These are phyloP conservation scores for Ariolimax columbianus DNA, from an alignment of 2,888 invertebrate genomes.

Conservation along the genomic window DNA sequence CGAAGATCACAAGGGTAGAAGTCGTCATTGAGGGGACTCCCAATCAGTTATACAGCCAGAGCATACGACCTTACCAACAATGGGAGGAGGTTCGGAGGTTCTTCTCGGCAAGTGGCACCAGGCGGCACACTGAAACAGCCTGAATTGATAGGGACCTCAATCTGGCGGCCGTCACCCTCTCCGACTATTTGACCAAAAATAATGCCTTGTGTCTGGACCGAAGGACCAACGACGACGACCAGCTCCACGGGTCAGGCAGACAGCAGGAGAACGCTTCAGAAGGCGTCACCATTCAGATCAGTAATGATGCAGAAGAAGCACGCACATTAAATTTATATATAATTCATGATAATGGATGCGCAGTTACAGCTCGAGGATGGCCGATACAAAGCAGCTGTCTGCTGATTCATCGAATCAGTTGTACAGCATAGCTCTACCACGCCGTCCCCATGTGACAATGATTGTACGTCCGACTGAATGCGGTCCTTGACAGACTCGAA, in stretches of 20 bases:
- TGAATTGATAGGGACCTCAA: no score
- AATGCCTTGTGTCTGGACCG: no score
- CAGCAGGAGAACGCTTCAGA: no score
- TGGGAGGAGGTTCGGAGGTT: conserved; percentile 27
- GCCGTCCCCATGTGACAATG: not conserved
- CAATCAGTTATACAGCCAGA: conserved; percentile 23
- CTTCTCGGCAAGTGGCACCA: not conserved
- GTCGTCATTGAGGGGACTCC: conserved; percentile 39
- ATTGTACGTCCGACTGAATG: not conserved
- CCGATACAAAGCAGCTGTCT: not conserved
- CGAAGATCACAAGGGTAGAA: conserved; percentile 55
- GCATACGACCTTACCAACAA: conserved; percentile 2
- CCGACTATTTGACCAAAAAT: no score
- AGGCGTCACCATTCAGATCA: no score
- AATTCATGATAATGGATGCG: not conserved
- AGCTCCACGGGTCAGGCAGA: no score
- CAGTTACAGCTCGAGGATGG: not conserved
- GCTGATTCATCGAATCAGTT: not conserved
- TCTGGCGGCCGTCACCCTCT: no score
- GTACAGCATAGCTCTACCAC: not conserved
- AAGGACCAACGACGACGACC: no score
- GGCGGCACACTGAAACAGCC: no score
- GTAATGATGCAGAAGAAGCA: no score
- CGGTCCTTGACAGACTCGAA: not conserved
- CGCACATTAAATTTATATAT: no score